These are phyloP conservation scores for Epinotia demarniana DNA, from an alignment of 2,888 invertebrate species.

Conservation along the genomic window DNA sequence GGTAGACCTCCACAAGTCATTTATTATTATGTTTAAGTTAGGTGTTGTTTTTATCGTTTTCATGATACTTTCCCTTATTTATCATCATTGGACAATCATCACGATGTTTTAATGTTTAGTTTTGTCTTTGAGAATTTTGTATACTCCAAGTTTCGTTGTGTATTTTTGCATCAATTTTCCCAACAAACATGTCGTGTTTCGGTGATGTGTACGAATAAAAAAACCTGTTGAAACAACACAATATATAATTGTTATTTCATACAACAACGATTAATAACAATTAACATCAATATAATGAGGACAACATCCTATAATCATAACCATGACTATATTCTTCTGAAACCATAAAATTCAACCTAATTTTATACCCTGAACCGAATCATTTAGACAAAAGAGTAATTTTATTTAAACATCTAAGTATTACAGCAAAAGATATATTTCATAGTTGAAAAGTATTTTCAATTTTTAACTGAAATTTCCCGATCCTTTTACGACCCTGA, in stretches of 20 bases:
- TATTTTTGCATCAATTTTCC: neutral
- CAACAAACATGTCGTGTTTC: constrained; percentile 6
- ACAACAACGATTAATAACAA: constrained; percentile 33
- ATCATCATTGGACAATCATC: constrained; percentile 37
- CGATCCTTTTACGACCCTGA: neutral
- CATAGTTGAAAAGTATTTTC: too few relatives aligned
- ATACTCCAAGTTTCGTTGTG: neutral
- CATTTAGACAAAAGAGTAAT: too few relatives aligned
- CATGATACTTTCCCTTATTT: neutral
- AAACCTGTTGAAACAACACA: constrained; percentile 29
- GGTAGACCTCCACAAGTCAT: too few relatives aligned
- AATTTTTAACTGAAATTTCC: neutral
- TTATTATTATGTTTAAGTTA: neutral
- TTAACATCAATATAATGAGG: constrained; percentile 26
- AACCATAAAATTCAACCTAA: neutral
- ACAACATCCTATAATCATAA: constrained; percentile 20
- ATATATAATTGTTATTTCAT: constrained; percentile 20
- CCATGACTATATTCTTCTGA: constrained; percentile 1
- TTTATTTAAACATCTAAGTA: too few relatives aligned
- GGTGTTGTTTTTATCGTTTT: neutral
- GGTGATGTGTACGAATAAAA: constrained; percentile 15
- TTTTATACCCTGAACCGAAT: too few relatives aligned
- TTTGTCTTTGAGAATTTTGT: neutral
- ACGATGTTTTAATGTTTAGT: neutral
- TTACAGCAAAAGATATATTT: neutral